Percentiles rank a stretch among this genome's conserved stretches.
phyloP scores from a whole-genome alignment of 2,888 invertebrate genomes.

The Macrophya annulata region DNA sequence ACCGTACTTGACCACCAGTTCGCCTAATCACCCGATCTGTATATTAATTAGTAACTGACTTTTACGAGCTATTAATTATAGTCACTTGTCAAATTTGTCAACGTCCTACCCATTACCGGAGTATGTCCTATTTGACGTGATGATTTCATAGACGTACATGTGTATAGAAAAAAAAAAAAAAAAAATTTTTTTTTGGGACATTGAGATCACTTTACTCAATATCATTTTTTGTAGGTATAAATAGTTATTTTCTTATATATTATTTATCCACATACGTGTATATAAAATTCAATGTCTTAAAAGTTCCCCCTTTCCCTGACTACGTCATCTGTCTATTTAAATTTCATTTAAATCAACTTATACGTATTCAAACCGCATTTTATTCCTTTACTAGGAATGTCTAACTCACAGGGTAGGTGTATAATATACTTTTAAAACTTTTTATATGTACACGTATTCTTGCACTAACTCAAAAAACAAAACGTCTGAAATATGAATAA shows the following conservation, averaged over 20 bases:
- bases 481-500: not conserved
- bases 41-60: constrained; percentile 75
- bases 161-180: not conserved
- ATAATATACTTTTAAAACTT: constrained; percentile 1
- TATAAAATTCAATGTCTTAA: not conserved
- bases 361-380: constrained; percentile 40
- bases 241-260: too few relatives aligned
- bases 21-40: constrained; percentile 77
- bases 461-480: not conserved
- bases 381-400: constrained; percentile 6
- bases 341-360: constrained; percentile 28
- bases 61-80: constrained; percentile 76
- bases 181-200: not conserved
- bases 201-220: too few relatives aligned
- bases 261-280: too few relatives aligned
- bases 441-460: not conserved
- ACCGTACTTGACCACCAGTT: constrained; percentile 34
- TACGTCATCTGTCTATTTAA: not conserved
- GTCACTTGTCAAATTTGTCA: constrained; percentile 77
- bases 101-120: not conserved
- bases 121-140: not conserved
- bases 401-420: not conserved
- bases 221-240: too few relatives aligned
- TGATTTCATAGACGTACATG: not conserved
- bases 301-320: not conserved